Evolutionary conservation across 2,797 vertebrate species (phyloP).

Genomic region (Xenopus petersii): DNA sequence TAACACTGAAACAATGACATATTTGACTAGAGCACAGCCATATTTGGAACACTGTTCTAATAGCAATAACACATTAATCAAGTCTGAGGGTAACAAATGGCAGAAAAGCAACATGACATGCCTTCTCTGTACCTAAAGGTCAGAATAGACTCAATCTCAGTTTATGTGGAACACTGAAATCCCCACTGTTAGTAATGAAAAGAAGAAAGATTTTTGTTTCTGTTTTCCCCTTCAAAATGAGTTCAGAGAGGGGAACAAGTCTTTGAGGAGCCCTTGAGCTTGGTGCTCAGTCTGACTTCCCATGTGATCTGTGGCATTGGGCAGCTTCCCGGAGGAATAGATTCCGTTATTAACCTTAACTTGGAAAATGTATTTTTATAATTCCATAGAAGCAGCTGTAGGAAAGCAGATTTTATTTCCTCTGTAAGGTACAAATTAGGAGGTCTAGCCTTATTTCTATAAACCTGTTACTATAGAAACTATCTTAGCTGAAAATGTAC

Average conservation of each 20-base stretch:
- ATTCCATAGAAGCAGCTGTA: neutral
- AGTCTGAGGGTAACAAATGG: neutral
- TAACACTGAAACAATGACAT: no score
- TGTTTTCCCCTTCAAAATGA: fast-evolving
- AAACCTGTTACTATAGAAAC: constrained; percentile 66
- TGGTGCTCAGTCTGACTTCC: constrained; percentile 5
- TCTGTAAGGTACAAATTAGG: neutral
- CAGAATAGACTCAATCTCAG: neutral
- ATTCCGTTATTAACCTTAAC: constrained; percentile 44
- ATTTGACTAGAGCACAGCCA: no score
- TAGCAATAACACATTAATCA: neutral
- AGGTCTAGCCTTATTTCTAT: constrained; percentile 49
- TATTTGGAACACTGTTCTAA: neutral
- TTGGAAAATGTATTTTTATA: neutral
- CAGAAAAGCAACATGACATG: no score
- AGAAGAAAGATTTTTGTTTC: neutral
- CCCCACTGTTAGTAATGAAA: neutral
- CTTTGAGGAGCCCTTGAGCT: constrained; percentile 1
- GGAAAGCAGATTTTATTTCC: constrained; percentile 10
- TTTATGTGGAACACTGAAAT: neutral
- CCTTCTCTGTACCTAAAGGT: no score
- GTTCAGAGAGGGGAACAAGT: fast-evolving
- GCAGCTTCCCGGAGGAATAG: neutral
- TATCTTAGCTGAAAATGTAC: constrained; percentile 50
- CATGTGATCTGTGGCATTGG: neutral